Evolutionary conservation across 2,797 vertebrate genomes (phyloP), one percentile per base, ranked within the genome.

Genomic region (Emydoidea blandingii): DNA sequence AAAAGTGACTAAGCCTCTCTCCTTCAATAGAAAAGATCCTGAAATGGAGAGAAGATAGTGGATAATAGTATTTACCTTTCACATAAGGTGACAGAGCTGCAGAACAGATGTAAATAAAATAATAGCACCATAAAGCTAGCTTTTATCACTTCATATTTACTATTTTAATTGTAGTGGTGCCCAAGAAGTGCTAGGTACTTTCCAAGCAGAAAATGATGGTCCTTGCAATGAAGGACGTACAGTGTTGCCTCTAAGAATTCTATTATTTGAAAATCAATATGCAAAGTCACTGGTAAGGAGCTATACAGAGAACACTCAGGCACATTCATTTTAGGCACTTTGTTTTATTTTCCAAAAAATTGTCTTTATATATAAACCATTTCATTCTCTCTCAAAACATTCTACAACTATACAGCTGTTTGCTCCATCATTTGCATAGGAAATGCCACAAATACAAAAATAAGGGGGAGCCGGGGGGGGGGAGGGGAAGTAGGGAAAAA

Each of bases 381-480:
- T 98, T 98, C 96, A 98, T 98, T 98, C 97, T 98, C 95, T 98
- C 98, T 98, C 98, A 98, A 97, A 97, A 98, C 98, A 98, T 98
- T 98, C 98, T 98, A 97, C 97, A 98, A 98, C 96, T 98, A 98
- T 98, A 98, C 97, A 98, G 98, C 98, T 98, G 98, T 98, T 98
- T 98, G 98, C 98, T 98, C 97, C 96, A 57, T 97, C 98, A 97
- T 98, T 98, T 98, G 98, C 97, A 98, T 98, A 98, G 97, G 98
- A 98, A 98, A 97, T 98, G 98, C 98, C 98, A 98, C 98, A 98
- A 62, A 98, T 98, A 98, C 98, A 98, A 98, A 98, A 99, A 99
- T 99, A 99, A 99, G 98, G 98, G 98, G 97, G 97, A 47, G 44
- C 44, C 8, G 44, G 8, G 8, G 8, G 8, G 8, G 98, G 97